A percentile compares a stretch with the other conserved stretches of the same genome.
phyloP scores from a whole-genome alignment of 2,113 vertebrate genomes.

The Bolborhynchus lineola region DNA sequence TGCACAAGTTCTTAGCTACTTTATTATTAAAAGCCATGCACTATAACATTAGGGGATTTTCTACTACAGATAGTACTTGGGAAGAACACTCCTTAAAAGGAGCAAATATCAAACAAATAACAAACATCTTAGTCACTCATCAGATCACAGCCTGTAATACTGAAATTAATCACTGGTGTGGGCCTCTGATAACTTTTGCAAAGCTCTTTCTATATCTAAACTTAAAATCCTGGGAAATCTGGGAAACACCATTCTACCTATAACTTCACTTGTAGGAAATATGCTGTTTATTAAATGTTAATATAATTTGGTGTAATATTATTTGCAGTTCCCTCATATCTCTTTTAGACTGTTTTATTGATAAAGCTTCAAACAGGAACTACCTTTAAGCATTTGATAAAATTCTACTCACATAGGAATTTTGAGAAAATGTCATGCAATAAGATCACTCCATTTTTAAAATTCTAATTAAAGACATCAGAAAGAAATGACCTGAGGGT shows the following conservation, averaged over 20 bases:
- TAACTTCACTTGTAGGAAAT: not conserved
- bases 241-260: not conserved
- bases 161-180: not conserved
- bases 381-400: not conserved
- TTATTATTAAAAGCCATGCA: not conserved
- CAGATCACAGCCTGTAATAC: not conserved
- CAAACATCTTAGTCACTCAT: not conserved
- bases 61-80: not conserved
- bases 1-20: not conserved
- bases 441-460: conserved; percentile 1
- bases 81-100: not conserved
- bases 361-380: not conserved
- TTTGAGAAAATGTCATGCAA: conserved; percentile 7
- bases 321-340: not conserved
- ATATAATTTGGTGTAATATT: not conserved
- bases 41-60: not conserved
- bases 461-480: conserved; percentile 48
- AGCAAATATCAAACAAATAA: not conserved
- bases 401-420: not conserved
- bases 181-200: not conserved
- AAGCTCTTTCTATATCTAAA: not conserved
- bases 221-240: not conserved
- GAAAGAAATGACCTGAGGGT: not conserved
- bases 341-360: not conserved
- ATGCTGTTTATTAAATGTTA: not conserved